Conservation (phyloP, 2,113 vertebrate species). For the Fulmarus glacialis region DNA sequence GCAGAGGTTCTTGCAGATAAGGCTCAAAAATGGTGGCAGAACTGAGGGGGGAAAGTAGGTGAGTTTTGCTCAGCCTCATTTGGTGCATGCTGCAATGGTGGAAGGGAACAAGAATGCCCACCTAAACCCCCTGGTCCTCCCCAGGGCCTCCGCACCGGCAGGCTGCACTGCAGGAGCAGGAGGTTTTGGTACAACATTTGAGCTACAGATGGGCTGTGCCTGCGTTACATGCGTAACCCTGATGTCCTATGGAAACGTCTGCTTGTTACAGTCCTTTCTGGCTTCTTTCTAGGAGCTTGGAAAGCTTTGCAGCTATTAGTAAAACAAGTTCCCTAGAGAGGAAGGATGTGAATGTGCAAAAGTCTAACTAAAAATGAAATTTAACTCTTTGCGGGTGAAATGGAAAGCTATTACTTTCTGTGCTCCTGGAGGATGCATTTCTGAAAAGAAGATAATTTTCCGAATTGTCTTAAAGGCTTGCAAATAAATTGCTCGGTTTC, state of each 20-base stretch:
- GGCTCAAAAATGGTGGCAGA: not conserved
- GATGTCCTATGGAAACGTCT: not conserved
- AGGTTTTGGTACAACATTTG: not conserved
- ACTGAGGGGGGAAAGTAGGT: not conserved
- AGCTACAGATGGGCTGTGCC: not conserved
- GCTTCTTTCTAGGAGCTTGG: not conserved
- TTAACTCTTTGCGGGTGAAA: not conserved
- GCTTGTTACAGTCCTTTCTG: not conserved
- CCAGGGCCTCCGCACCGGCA: not conserved
- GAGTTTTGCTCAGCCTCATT: not conserved
- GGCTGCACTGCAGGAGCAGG: not conserved
- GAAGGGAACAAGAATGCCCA: not conserved
- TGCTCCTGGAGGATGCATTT: not conserved
- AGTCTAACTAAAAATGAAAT: slow-evolving; percentile 2
- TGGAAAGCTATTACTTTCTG: not conserved
- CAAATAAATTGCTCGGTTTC: not conserved
- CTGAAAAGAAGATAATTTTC: not conserved
- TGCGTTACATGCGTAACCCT: accelerated
- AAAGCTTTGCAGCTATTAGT: not conserved
- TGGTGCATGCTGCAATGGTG: not conserved
- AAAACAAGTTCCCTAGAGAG: not conserved
- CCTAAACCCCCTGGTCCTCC: not conserved
- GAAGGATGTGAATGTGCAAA: not conserved
- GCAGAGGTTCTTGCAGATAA: not conserved
- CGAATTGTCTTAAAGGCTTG: not conserved